Evolutionary conservation across 2,113 vertebrate species (phyloP).

Genomic region (cat (Felis catus)): F.catus_Fca126_mat1.0 CM031413.1:88716501-88717000

Average conservation of each 20-base stretch:
- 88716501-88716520: neutral
- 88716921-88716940: neutral
- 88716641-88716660: neutral
- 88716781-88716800: neutral
- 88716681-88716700: neutral
- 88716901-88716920: neutral
- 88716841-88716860: neutral
- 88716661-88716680: neutral
- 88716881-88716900: neutral
- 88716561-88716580: neutral
- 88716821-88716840: neutral
- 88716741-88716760: too few species aligned
- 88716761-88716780: neutral
- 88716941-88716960: conserved; percentile 15
- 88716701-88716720: too few species aligned
- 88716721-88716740: too few species aligned
- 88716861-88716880: neutral
- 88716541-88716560: neutral
- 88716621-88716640: neutral
- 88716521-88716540: neutral
- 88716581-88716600: neutral
- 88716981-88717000: neutral
- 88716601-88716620: neutral
- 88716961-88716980: neutral
- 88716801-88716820: neutral